A percentile compares a stretch with the other conserved stretches of the same genome.
Evolutionary conservation across 1,140 invertebrate genomes (phyloP).

Genomic region (Brachionus manjavacas): DNA sequence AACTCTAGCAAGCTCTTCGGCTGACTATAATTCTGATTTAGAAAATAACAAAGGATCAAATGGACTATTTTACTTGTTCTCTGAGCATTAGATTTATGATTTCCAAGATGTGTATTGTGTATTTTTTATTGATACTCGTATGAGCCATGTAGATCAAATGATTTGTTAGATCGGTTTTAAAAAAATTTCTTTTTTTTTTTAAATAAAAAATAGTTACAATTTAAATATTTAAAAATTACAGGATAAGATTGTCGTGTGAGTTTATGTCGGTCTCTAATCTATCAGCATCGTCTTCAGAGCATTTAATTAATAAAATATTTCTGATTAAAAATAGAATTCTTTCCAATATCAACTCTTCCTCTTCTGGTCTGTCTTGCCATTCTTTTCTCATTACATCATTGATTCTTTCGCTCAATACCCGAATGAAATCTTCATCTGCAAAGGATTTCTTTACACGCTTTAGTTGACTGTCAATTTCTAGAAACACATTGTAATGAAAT

Average conservation of each 20-base stretch:
- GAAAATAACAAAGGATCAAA: not conserved
- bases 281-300: not conserved
- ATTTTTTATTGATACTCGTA: slow-evolving; percentile 1
- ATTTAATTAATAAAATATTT: slow-evolving; percentile 33
- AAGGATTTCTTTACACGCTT: slow-evolving; percentile 15
- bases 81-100: slow-evolving; percentile 24
- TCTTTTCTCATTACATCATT: slow-evolving; percentile 24
- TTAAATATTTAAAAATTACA: not conserved
- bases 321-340: slow-evolving; percentile 30
- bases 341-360: slow-evolving; percentile 40
- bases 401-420: not conserved
- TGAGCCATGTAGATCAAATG: not conserved
- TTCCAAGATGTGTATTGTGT: slow-evolving; percentile 31
- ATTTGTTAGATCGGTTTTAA: not conserved
- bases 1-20: slow-evolving; percentile 30
- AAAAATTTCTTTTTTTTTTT: not conserved
- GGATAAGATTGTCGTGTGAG: slow-evolving; percentile 6
- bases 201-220: not conserved
- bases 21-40: not conserved
- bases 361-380: slow-evolving; percentile 38
- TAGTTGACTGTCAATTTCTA: slow-evolving; percentile 25
- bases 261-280: slow-evolving; percentile 32
- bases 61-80: not conserved
- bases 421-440: slow-evolving; percentile 33
- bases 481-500: slow-evolving; percentile 34